Percentiles rank a stretch among this genome's conserved stretches.
phyloP scores from a whole-genome alignment of 2,888 invertebrate genomes.

The Microctonus brassicae region DNA sequence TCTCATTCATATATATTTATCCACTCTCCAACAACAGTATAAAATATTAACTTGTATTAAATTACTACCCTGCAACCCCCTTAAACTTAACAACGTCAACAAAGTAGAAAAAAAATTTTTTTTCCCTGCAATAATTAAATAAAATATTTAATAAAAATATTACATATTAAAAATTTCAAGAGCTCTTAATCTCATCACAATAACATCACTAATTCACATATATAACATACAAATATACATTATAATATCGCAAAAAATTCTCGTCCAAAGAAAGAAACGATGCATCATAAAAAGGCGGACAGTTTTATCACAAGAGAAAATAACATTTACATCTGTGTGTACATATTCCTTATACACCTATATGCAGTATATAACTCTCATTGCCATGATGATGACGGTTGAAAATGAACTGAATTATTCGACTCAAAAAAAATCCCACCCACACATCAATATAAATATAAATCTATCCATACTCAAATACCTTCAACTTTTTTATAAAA shows the following conservation, averaged over 20 bases:
- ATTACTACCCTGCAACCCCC: too few species aligned
- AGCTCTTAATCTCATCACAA: neutral
- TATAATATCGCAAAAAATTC: neutral
- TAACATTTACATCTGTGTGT: conserved; percentile 22
- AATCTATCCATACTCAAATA: neutral
- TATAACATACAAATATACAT: neutral
- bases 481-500: too few species aligned
- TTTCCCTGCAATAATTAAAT: too few species aligned
- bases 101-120: too few species aligned
- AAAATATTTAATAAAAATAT: too few species aligned
- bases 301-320: conserved; percentile 25
- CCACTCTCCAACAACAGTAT: too few species aligned
- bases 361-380: neutral
- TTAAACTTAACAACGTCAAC: too few species aligned
- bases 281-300: conserved; percentile 23
- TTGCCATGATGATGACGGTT: neutral
- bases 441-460: conserved; percentile 9
- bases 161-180: neutral
- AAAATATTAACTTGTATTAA: too few species aligned
- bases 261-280: conserved; percentile 10
- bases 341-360: neutral
- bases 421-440: conserved; percentile 14
- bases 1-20: too few species aligned
- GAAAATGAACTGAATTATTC: conserved; percentile 17
- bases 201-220: neutral